Conservation (phyloP, 2,797 vertebrate genomes). For the Etheostoma perlongum region DNA sequence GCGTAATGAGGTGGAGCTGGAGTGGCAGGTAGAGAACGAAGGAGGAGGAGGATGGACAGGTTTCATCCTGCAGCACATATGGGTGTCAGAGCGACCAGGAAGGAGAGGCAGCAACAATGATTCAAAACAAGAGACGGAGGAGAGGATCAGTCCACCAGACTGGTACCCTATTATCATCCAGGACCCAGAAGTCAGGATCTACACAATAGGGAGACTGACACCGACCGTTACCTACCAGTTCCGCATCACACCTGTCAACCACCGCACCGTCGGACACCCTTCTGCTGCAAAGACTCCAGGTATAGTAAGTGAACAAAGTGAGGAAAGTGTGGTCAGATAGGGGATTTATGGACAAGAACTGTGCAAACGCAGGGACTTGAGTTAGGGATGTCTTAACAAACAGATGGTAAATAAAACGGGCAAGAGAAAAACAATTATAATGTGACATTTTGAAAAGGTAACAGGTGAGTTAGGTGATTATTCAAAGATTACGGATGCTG, state of each 20-base stretch:
- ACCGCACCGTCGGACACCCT: slow-evolving; percentile 88
- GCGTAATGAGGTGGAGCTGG: slow-evolving; percentile 89
- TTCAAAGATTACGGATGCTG: slow-evolving; percentile 8
- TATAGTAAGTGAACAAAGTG: slow-evolving; percentile 68
- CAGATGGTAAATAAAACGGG: background rate
- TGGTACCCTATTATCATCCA: slow-evolving; percentile 86
- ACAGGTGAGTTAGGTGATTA: slow-evolving; percentile 20
- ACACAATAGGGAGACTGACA: slow-evolving; percentile 85
- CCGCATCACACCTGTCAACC: slow-evolving; percentile 90
- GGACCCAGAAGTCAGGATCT: slow-evolving; percentile 83
- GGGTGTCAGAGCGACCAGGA: slow-evolving; percentile 46
- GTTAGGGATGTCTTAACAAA: slow-evolving; percentile 14
- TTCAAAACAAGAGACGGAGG: slow-evolving; percentile 21
- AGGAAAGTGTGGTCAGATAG: background rate
- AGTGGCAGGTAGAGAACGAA: slow-evolving; percentile 82
- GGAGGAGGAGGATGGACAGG: slow-evolving; percentile 84
- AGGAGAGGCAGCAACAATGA: slow-evolving; percentile 45
- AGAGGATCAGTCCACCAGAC: slow-evolving; percentile 35
- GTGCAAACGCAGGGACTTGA: slow-evolving; percentile 1
- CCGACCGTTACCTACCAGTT: slow-evolving; percentile 87
- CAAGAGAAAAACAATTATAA: slow-evolving; percentile 4
- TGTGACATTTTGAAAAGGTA: slow-evolving; percentile 2
- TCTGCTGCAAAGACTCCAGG: slow-evolving; percentile 93
- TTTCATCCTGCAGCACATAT: slow-evolving; percentile 88
- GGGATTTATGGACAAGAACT: background rate